Percentiles rank a stretch among this genome's conserved stretches.
Conservation (phyloP, 1,140 invertebrate genomes). For the Chionoecetes opilio region DNA sequence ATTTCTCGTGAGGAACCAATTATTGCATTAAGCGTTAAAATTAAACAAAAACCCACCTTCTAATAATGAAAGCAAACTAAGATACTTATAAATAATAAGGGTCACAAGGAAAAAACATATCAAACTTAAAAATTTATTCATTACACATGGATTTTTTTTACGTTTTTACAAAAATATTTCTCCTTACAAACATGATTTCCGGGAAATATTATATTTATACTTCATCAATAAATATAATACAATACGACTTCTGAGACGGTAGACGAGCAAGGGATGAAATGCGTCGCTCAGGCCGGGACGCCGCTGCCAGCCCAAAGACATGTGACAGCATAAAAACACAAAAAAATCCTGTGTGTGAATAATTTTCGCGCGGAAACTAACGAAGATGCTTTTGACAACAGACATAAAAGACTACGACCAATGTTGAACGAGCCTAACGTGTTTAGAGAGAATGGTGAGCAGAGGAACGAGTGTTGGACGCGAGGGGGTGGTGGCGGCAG, state of each 20-base stretch:
- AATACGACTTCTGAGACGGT: slow-evolving; percentile 38
- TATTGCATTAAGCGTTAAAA: too few species aligned
- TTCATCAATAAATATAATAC: slow-evolving; percentile 38
- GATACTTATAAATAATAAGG: background rate
- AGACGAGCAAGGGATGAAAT: background rate
- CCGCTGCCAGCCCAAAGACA: background rate
- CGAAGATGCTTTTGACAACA: background rate
- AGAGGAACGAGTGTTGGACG: slow-evolving; percentile 25
- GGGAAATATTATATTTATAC: slow-evolving; percentile 33
- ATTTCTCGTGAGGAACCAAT: too few species aligned
- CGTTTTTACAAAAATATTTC: slow-evolving; percentile 70
- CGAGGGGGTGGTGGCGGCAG: background rate
- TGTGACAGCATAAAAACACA: background rate
- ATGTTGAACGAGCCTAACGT: slow-evolving; percentile 6
- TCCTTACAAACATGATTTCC: slow-evolving; percentile 66
- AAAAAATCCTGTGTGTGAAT: background rate
- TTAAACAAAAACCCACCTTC: too few species aligned
- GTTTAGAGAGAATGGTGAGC: background rate
- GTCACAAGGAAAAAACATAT: background rate
- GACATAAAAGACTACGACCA: slow-evolving; percentile 5
- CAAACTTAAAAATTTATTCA: slow-evolving; percentile 67
- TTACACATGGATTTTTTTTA: slow-evolving; percentile 57
- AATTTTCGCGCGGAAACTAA: slow-evolving; percentile 11
- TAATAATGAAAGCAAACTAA: background rate
- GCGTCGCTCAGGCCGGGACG: background rate